phyloP scores from a whole-genome alignment of 2,888 invertebrate species.

The Caenorhabditis virilis region DNA sequence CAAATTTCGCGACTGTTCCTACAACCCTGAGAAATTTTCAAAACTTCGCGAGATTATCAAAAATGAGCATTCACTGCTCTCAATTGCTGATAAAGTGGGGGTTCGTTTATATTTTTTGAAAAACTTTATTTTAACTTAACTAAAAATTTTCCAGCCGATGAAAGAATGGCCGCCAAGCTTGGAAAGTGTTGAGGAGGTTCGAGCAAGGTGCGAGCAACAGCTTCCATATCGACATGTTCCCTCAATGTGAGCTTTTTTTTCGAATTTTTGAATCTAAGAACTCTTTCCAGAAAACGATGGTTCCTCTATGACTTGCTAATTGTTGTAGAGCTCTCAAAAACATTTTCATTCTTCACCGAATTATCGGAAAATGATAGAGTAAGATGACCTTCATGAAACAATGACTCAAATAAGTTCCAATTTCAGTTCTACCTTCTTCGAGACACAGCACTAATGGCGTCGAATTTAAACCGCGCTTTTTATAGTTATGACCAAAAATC shows the following conservation, averaged over 20 bases:
- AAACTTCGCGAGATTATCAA: neutral
- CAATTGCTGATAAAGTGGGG: neutral
- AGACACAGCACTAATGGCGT: slow-evolving; percentile 23
- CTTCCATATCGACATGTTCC: neutral
- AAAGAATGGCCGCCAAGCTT: neutral
- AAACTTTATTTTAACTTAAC: neutral
- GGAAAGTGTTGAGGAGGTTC: neutral
- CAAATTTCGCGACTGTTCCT: neutral
- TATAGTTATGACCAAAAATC: slow-evolving; percentile 17
- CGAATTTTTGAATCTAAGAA: neutral
- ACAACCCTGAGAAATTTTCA: neutral
- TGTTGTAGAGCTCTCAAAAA: slow-evolving; percentile 10
- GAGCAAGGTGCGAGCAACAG: neutral
- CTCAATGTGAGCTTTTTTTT: neutral
- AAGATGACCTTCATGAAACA: neutral
- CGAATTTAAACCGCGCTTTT: slow-evolving; percentile 12
- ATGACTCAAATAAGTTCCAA: neutral
- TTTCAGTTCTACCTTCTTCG: slow-evolving; percentile 25
- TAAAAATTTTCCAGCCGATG: neutral
- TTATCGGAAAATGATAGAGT: slow-evolving; percentile 22
- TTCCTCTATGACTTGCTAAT: slow-evolving; percentile 21
- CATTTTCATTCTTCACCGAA: slow-evolving; percentile 14
- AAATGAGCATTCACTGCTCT: neutral
- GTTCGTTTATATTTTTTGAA: neutral
- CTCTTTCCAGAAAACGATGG: slow-evolving; percentile 12